Evolutionary conservation across 2,797 vertebrate species (phyloP).

Genomic region (Rhodeus uyekii): DNA sequence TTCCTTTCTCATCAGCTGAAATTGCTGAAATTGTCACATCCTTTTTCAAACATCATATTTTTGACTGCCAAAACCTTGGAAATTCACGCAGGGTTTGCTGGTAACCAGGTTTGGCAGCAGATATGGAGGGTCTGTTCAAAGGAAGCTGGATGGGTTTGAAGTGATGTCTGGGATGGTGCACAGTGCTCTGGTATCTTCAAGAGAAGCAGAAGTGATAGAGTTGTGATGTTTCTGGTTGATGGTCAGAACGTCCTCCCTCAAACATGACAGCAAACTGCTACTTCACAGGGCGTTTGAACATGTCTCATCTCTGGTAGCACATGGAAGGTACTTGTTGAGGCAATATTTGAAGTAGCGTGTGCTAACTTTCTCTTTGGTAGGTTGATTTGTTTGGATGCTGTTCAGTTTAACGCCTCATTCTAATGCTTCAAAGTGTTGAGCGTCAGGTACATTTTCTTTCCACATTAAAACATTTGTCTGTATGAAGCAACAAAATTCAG

Average conservation of each 20-base stretch:
- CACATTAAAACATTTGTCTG: neutral
- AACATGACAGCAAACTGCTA: constrained; percentile 50
- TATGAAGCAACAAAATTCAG: neutral
- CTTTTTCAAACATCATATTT: neutral
- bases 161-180: constrained; percentile 62
- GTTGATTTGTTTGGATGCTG: constrained; percentile 5
- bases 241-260: constrained; percentile 51
- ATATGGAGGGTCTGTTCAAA: constrained; percentile 66
- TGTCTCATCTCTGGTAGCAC: constrained; percentile 56
- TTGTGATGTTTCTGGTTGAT: constrained; percentile 52
- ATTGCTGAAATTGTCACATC: constrained; percentile 20
- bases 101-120: constrained; percentile 32
- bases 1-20: constrained; percentile 23
- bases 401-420: neutral
- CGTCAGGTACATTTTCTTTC: neutral
- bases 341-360: constrained; percentile 6
- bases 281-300: constrained; percentile 62
- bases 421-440: neutral
- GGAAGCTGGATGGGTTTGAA: constrained; percentile 60
- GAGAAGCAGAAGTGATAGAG: constrained; percentile 66
- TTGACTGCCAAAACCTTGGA: neutral
- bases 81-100: constrained; percentile 15
- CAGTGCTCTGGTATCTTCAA: constrained; percentile 71
- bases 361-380: neutral
- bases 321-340: constrained; percentile 51